A percentile compares a stretch with the other conserved stretches of the same genome.
Conservation (phyloP, 2,888 invertebrate species). For the Endomychus coccineus region DNA sequence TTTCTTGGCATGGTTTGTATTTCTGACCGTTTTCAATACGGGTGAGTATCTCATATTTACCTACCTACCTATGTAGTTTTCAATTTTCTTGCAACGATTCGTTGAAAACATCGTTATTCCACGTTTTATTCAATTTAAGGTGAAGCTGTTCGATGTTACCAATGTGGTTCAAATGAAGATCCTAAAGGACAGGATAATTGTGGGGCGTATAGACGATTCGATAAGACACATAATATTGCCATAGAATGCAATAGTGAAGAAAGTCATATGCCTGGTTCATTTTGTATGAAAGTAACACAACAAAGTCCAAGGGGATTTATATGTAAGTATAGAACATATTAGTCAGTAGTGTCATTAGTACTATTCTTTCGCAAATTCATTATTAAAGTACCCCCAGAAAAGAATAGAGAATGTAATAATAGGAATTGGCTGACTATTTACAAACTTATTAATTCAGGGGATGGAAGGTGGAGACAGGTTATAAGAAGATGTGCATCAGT, state of each 20-base stretch:
- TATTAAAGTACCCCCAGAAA: too few relatives aligned
- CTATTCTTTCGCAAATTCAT: too few relatives aligned
- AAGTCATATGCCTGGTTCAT: constrained; percentile 88
- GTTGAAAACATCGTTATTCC: background rate
- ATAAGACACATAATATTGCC: constrained; percentile 76
- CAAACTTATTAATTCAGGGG: constrained; percentile 77
- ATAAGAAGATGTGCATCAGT: constrained; percentile 84
- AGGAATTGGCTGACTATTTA: too few relatives aligned
- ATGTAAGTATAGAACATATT: constrained; percentile 79
- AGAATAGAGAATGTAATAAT: too few relatives aligned
- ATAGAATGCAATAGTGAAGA: constrained; percentile 93
- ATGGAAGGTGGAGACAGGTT: constrained; percentile 89
- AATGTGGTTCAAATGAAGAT: constrained; percentile 85
- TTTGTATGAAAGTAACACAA: constrained; percentile 91
- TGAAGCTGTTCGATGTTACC: constrained; percentile 79
- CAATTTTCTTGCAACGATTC: background rate
- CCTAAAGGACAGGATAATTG: constrained; percentile 76
- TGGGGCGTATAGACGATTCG: constrained; percentile 82
- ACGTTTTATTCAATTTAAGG: constrained; percentile 47
- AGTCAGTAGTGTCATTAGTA: too few relatives aligned
- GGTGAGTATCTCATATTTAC: too few relatives aligned
- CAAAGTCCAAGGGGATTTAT: constrained; percentile 92
- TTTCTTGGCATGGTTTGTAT: too few relatives aligned
- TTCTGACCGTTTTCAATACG: too few relatives aligned
- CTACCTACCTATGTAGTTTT: too few relatives aligned